Percentiles rank a stretch among this genome's conserved stretches.
Evolutionary conservation across 2,888 invertebrate species (phyloP).

Genomic region (Aplocera efformata): DNA sequence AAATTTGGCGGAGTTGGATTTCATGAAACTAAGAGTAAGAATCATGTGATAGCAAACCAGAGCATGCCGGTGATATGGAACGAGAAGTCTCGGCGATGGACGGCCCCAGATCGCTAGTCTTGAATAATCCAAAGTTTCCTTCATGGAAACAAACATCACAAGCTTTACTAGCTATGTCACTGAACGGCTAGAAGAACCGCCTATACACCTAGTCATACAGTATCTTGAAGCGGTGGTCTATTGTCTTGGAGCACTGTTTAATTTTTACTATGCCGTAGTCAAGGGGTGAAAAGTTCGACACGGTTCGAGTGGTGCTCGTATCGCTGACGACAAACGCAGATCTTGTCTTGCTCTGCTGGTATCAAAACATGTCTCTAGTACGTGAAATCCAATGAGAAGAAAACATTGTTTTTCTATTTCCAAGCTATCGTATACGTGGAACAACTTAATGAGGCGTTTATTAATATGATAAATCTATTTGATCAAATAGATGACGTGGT

Average conservation of each 20-base stretch:
- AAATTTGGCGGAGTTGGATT: slow-evolving; percentile 1
- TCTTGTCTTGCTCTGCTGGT: background rate
- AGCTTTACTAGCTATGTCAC: too few relatives aligned
- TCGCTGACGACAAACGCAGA: background rate
- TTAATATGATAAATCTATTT: too few relatives aligned
- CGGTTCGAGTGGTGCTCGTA: background rate
- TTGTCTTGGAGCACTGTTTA: too few relatives aligned
- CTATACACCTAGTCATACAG: too few relatives aligned
- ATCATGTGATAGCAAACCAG: background rate
- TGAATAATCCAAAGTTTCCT: slow-evolving; percentile 7
- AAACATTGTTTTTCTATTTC: too few relatives aligned
- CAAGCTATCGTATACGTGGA: too few relatives aligned
- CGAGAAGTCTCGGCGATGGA: background rate
- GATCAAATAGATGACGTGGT: too few relatives aligned
- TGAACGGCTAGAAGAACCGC: too few relatives aligned
- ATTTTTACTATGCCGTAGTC: background rate
- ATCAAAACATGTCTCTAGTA: background rate
- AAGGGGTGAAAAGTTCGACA: background rate
- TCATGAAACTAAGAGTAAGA: background rate
- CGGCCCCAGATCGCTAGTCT: slow-evolving; percentile 1
- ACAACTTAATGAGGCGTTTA: too few relatives aligned
- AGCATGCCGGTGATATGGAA: background rate
- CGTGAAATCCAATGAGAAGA: too few relatives aligned
- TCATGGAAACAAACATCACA: slow-evolving; percentile 1
- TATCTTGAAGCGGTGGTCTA: too few relatives aligned